These are phyloP conservation scores for Brachionus rotundiformis DNA, from an alignment of 1,140 invertebrate genomes.

Conservation along the genomic window DNA sequence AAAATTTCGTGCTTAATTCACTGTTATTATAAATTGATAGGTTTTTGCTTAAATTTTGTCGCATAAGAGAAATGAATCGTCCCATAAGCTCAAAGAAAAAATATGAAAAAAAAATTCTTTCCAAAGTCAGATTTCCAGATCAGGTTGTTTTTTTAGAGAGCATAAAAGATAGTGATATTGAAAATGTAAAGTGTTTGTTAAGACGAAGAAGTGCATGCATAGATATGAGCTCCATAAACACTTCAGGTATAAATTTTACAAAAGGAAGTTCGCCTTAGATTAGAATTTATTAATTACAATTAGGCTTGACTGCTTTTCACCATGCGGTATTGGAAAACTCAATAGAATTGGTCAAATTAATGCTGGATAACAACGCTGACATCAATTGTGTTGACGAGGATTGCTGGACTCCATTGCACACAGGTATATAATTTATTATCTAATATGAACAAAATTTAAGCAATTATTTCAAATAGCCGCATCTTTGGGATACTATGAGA, in stretches of 20 bases:
- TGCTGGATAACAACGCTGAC: conserved; percentile 91
- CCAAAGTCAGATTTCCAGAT: conserved; percentile 60
- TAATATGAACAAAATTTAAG: too few relatives aligned
- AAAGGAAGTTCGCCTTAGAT: background rate
- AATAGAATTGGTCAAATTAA: conserved; percentile 89
- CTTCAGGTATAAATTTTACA: conserved; percentile 56
- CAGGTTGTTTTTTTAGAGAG: conserved; percentile 63
- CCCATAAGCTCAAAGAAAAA: conserved; percentile 8
- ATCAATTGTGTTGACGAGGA: conserved; percentile 91
- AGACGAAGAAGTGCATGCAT: conserved; percentile 59
- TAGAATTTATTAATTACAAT: background rate
- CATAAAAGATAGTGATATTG: conserved; percentile 62
- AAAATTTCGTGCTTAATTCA: background rate
- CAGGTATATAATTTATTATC: conserved; percentile 53
- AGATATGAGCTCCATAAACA: conserved; percentile 61
- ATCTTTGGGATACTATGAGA: conserved; percentile 19
- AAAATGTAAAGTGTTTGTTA: conserved; percentile 59
- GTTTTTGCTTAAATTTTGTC: background rate
- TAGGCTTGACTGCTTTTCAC: conserved; percentile 44
- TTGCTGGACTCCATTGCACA: conserved; percentile 74
- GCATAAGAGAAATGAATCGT: background rate
- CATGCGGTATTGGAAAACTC: conserved; percentile 85
- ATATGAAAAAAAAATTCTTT: background rate
- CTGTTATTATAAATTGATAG: background rate
- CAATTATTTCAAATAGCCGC: conserved; percentile 28